Percentiles rank a stretch among this genome's conserved stretches.
Conservation (phyloP, 1,140 invertebrate genomes). For the Lordiphosa clarofinis region DNA sequence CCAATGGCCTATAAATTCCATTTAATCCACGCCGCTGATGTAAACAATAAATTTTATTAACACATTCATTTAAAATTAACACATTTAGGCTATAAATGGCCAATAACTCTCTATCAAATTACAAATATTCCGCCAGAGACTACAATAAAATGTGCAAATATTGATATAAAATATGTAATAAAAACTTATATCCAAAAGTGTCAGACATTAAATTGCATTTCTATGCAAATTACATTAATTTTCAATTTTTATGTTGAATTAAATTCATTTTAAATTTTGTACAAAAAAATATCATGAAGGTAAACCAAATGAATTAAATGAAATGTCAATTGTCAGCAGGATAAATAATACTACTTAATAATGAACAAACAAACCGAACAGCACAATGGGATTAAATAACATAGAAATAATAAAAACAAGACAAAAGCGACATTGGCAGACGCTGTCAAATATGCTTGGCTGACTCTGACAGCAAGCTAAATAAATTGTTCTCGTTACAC, state of each 20-base stretch:
- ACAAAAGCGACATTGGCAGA: conserved; percentile 32
- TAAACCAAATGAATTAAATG: conserved; percentile 35
- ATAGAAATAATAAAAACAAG: conserved; percentile 39
- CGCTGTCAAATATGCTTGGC: conserved; percentile 59
- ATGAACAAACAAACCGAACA: no score
- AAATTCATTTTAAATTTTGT: conserved; percentile 9
- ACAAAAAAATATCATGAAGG: no score
- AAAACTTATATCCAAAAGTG: conserved; percentile 9
- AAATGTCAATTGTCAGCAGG: conserved; percentile 31
- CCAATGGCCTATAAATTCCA: no score
- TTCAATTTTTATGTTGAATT: conserved; percentile 3
- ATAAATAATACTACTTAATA: no score
- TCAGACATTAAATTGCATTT: conserved; percentile 13
- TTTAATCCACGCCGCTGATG: no score
- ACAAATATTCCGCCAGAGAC: conserved; percentile 20
- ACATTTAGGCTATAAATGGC: no score
- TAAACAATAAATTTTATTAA: no score
- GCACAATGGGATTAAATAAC: conserved; percentile 15
- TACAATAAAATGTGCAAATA: conserved; percentile 19
- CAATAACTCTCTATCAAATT: no score
- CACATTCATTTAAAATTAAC: no score
- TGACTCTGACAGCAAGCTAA: conserved; percentile 52
- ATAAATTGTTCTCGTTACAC: conserved; percentile 71
- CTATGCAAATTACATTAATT: conserved; percentile 30
- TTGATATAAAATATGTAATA: conserved; percentile 10